Conservation (phyloP, 1,140 invertebrate species). For the Drosophila ogumai region DNA sequence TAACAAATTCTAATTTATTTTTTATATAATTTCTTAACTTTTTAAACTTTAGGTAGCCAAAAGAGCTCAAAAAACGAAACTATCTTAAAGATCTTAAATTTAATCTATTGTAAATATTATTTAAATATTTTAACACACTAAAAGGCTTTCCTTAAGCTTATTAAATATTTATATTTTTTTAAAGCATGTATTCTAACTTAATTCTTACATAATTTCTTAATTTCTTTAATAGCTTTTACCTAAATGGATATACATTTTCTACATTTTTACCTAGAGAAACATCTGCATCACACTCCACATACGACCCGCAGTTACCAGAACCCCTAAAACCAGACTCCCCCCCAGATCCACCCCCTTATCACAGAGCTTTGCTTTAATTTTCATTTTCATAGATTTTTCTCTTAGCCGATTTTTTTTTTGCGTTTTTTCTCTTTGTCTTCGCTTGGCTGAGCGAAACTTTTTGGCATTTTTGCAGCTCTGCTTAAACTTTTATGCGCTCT, state of each 20-base stretch:
- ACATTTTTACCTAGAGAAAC: not conserved
- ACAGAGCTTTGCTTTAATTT: conserved; percentile 69
- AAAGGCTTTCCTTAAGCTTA: not conserved
- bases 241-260: not conserved
- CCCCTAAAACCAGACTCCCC: not conserved
- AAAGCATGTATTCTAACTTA: not conserved
- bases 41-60: no score
- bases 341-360: conserved; percentile 17
- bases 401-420: conserved; percentile 33
- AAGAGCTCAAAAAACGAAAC: no score
- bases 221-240: not conserved
- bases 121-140: not conserved
- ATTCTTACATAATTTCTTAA: not conserved
- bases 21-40: not conserved
- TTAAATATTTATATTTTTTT: not conserved
- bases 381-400: conserved; percentile 81
- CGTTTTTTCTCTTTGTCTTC: conserved; percentile 58
- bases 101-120: not conserved
- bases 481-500: conserved; percentile 80
- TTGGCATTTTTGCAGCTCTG: conserved; percentile 80
- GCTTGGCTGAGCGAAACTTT: conserved; percentile 73
- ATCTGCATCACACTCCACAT: conserved; percentile 7
- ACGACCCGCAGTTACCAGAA: conserved; percentile 3
- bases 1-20: no score
- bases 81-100: no score